A percentile compares a stretch with the other conserved stretches of the same genome.
These are phyloP conservation scores for Ornithorhynchus anatinus DNA, from an alignment of 2,113 vertebrate species.

Conservation along the genomic window DNA sequence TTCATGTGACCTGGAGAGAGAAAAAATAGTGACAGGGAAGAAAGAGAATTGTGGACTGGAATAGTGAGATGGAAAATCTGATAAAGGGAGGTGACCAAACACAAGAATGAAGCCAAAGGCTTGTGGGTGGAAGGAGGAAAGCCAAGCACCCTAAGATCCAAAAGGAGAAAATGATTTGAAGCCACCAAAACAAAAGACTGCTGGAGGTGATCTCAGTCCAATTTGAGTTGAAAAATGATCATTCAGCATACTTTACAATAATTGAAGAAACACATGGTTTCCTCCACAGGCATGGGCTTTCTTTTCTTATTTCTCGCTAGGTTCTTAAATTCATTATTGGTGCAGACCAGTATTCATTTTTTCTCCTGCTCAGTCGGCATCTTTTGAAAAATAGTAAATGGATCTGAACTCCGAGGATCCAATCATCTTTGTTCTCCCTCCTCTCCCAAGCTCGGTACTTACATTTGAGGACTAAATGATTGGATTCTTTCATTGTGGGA, in stretches of 20 bases:
- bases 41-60: no score
- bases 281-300: no score
- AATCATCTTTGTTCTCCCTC: constrained; percentile 10
- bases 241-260: background rate
- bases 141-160: no score
- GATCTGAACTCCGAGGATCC: background rate
- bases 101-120: no score
- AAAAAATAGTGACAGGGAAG: no score
- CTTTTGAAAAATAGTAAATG: background rate
- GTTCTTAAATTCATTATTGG: background rate
- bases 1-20: no score
- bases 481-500: background rate
- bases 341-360: background rate
- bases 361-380: background rate
- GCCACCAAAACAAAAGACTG: background rate
- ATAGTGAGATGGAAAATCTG: no score
- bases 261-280: no score
- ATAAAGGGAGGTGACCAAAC: no score
- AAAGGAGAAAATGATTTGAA: background rate
- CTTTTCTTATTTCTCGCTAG: background rate
- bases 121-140: no score
- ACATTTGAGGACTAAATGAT: constrained; percentile 8
- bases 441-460: constrained; percentile 1
- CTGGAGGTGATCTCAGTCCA: background rate
- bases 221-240: constrained; percentile 11